Evolutionary conservation across 2,797 vertebrate species (phyloP).

Genomic region (Aplochiton taeniatus): DNA sequence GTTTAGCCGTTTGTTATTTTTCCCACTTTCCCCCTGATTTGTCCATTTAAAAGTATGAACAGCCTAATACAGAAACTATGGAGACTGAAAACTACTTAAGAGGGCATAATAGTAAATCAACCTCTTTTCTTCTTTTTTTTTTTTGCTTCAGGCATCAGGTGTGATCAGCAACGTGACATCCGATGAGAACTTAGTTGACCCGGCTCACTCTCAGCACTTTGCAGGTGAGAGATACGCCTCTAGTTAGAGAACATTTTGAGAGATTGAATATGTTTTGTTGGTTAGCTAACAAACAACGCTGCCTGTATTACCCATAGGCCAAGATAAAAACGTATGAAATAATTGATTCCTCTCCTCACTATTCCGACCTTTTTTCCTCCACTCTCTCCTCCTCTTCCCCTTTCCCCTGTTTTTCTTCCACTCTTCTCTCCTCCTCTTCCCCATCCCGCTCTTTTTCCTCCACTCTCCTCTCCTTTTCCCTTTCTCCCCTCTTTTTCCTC

Average conservation of each 20-base stretch:
- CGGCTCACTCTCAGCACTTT: conserved; percentile 84
- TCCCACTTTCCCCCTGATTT: too few relatives aligned
- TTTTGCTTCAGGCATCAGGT: conserved; percentile 70
- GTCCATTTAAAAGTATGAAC: too few relatives aligned
- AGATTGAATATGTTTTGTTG: too few relatives aligned
- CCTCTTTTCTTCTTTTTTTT: not conserved
- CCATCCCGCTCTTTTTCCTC: not conserved
- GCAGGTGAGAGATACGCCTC: conserved; percentile 73
- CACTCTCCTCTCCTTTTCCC: conserved; percentile 74
- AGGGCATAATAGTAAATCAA: not conserved
- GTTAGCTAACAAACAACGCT: too few relatives aligned
- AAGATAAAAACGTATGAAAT: too few relatives aligned
- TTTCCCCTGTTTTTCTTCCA: too few relatives aligned
- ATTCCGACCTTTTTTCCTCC: not conserved
- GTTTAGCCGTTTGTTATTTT: too few relatives aligned
- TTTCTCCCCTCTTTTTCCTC: not conserved
- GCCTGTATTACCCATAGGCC: too few relatives aligned
- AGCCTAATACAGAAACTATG: too few relatives aligned
- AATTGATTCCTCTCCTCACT: not conserved
- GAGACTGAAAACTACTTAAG: too few relatives aligned
- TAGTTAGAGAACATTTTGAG: not conserved
- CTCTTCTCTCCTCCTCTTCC: not conserved
- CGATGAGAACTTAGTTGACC: conserved; percentile 84
- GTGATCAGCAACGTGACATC: conserved; percentile 79
- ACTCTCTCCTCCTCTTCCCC: not conserved